Conservation (phyloP, 2,888 invertebrate genomes). For the Ectropis crepuscularia region DNA sequence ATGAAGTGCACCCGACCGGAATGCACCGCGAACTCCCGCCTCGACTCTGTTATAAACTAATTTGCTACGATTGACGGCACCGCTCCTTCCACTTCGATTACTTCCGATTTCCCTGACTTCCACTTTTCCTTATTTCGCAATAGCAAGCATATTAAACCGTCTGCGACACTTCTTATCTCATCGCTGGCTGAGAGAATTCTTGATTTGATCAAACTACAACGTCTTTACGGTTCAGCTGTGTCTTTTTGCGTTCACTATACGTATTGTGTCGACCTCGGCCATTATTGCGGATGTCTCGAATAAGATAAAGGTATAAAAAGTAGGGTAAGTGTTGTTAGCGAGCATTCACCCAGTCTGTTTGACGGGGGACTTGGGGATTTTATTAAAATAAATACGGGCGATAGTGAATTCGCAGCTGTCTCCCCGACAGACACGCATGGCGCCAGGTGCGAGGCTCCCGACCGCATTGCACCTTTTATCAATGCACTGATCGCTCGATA, state of each 20-base stretch:
- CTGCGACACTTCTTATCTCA: neutral
- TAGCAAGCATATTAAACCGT: neutral
- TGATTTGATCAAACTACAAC: neutral
- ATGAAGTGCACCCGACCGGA: conserved; percentile 48
- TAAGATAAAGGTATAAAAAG: conserved; percentile 17
- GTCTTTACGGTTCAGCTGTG: neutral
- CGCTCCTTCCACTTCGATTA: conserved; percentile 15
- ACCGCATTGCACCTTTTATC: conserved; percentile 36
- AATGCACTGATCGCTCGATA: conserved; percentile 26
- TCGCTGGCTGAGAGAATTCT: neutral
- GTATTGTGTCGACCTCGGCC: conserved; percentile 1
- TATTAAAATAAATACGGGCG: conserved; percentile 44
- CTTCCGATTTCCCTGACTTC: conserved; percentile 12
- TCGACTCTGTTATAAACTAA: conserved; percentile 52
- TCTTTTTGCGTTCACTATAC: neutral
- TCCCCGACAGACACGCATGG: conserved; percentile 41
- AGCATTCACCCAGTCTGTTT: conserved; percentile 14
- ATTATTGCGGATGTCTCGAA: conserved; percentile 20
- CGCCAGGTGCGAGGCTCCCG: conserved; percentile 56
- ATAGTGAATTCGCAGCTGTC: conserved; percentile 62
- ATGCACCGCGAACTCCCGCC: conserved; percentile 45
- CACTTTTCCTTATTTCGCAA: conserved; percentile 5
- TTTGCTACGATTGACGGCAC: conserved; percentile 56
- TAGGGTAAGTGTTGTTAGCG: conserved; percentile 27
- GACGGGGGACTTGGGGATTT: conserved; percentile 34